Evolutionary conservation across 2,797 vertebrate species (phyloP).

Genomic region (Vireo griseus): DNA sequence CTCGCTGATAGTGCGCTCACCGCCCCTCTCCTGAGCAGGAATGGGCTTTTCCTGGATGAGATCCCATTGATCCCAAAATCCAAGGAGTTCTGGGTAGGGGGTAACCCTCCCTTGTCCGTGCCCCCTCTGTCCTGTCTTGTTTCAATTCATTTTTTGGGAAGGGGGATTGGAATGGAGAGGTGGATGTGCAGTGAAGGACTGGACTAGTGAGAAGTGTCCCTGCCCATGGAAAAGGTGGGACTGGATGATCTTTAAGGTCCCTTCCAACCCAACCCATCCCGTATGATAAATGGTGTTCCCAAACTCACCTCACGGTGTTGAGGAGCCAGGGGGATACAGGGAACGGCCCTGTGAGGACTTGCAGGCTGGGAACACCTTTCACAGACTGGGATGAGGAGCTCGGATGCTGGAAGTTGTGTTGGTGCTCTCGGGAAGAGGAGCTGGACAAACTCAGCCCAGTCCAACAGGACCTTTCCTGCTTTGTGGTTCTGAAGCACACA

Average conservation of each 20-base stretch:
- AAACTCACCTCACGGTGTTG: fast-evolving
- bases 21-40: neutral
- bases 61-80: neutral
- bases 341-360: neutral
- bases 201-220: neutral
- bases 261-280: neutral
- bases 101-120: fast-evolving
- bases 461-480: neutral
- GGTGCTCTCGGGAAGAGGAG: neutral
- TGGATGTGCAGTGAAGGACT: neutral
- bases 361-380: neutral
- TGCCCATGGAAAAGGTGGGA: neutral
- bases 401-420: neutral
- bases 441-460: neutral
- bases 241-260: neutral
- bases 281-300: neutral
- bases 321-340: neutral
- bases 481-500: neutral
- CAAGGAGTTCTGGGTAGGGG: neutral
- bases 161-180: neutral
- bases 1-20: neutral
- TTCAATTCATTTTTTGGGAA: neutral
- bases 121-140: neutral
- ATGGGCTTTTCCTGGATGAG: neutral
- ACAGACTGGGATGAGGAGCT: neutral